phyloP scores from a whole-genome alignment of 37 sponge, comb jelly and placozoan species.

The Theonella swinhoei region DNA sequence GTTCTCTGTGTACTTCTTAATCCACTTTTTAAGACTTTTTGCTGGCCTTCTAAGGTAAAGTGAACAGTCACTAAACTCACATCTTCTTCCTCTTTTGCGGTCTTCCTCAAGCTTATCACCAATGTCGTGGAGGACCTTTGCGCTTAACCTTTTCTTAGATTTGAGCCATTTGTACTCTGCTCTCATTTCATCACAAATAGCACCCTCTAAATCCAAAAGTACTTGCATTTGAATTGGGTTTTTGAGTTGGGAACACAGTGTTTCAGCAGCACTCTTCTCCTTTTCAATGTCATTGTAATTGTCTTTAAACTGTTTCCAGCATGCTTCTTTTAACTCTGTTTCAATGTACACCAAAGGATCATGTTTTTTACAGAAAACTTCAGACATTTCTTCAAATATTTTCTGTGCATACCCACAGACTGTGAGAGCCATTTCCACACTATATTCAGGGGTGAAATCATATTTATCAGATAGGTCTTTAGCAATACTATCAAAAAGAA shows the following conservation, averaged over 20 bases:
- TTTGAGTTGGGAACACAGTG: not conserved
- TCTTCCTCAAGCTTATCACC: not conserved
- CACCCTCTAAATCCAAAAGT: not conserved
- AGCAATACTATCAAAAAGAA: not conserved
- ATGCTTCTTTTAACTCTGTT: slow-evolving; percentile 1
- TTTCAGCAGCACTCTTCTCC: slow-evolving; percentile 13
- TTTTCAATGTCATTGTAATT: not conserved
- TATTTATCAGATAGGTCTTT: not conserved
- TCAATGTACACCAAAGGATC: slow-evolving; percentile 12
- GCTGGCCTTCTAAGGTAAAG: not conserved
- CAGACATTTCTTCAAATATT: not conserved
- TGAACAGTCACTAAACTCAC: not conserved
- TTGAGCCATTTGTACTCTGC: not conserved
- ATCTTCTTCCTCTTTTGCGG: not conserved
- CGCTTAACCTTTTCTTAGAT: slow-evolving; percentile 8
- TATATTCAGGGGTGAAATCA: slow-evolving; percentile 5
- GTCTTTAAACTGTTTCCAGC: not conserved
- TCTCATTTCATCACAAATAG: slow-evolving; percentile 1
- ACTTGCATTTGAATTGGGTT: slow-evolving; percentile 1
- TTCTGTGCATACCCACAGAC: slow-evolving; percentile 1
- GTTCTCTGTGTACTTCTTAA: not conserved
- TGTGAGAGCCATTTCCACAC: slow-evolving; percentile 4
- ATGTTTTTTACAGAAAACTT: not conserved
- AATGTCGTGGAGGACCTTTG: slow-evolving; percentile 1
- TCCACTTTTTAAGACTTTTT: not conserved